A percentile compares a stretch with the other conserved stretches of the same genome.
phyloP scores from a whole-genome alignment of 1,140 invertebrate species.

The Magallana gigas region DNA sequence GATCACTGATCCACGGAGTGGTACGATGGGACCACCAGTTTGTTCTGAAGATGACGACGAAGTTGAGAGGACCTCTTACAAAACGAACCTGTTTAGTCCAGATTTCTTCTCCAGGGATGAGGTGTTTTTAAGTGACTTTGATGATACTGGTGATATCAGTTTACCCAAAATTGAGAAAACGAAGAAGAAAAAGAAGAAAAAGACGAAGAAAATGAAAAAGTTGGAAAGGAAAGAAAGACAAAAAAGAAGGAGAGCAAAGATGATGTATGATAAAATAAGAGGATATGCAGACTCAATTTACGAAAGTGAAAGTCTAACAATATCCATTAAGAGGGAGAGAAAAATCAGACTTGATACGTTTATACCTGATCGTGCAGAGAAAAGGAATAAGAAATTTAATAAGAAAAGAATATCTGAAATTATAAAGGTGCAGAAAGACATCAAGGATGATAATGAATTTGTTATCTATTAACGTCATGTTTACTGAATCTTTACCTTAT shows the following conservation, averaged over 20 bases:
- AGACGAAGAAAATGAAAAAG: not conserved
- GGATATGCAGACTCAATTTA: not conserved
- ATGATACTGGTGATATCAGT: not conserved
- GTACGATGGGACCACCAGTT: not conserved
- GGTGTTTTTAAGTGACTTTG: not conserved
- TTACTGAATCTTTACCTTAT: too few relatives aligned
- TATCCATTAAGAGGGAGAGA: constrained; percentile 2
- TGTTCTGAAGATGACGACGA: not conserved
- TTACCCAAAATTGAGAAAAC: not conserved
- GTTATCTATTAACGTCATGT: too few relatives aligned
- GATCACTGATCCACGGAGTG: not conserved
- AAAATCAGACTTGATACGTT: not conserved
- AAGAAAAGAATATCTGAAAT: not conserved
- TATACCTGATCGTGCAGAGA: not conserved
- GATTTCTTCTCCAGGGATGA: constrained; percentile 9
- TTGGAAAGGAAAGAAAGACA: not conserved
- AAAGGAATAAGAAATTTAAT: not conserved
- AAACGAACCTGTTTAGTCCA: not conserved
- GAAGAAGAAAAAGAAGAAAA: constrained; percentile 17
- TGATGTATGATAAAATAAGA: constrained; percentile 6
- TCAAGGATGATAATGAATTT: too few relatives aligned
- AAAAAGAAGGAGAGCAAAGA: not conserved
- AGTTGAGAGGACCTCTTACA: not conserved
- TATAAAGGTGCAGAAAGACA: not conserved
- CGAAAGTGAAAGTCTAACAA: constrained; percentile 2